phyloP scores from a whole-genome alignment of 1,140 invertebrate genomes.

The Phymastichus coffea region DNA sequence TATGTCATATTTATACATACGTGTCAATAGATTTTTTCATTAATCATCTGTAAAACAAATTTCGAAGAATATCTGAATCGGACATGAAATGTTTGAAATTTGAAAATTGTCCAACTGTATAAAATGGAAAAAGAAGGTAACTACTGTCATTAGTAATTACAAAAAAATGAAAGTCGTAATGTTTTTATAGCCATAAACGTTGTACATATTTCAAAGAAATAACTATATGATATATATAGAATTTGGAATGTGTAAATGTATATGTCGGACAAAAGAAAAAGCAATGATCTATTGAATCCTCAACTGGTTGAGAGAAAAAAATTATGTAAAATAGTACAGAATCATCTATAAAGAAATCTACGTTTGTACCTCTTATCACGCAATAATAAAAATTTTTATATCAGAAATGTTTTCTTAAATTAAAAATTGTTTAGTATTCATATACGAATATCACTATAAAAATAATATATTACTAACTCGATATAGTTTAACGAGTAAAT shows the following conservation, averaged over 20 bases:
- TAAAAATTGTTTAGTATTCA: no score
- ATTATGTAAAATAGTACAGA: background rate
- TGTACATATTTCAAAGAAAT: constrained; percentile 35
- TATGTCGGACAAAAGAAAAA: background rate
- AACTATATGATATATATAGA: constrained; percentile 31
- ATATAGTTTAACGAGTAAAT: no score
- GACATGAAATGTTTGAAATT: background rate
- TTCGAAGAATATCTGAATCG: background rate
- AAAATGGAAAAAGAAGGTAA: constrained; percentile 2
- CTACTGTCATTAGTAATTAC: constrained; percentile 10
- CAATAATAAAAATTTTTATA: constrained; percentile 27
- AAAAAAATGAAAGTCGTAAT: constrained; percentile 12
- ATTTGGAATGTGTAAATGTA: background rate
- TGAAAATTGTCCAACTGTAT: background rate
- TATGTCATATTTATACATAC: background rate
- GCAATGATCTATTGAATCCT: background rate
- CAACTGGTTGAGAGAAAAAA: constrained; percentile 19
- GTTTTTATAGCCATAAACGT: constrained; percentile 33
- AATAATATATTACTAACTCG: no score
- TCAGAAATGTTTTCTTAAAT: no score
- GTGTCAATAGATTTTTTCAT: background rate
- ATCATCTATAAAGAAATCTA: constrained; percentile 10
- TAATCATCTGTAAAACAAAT: background rate
- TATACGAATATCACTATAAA: no score
- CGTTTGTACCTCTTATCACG: constrained; percentile 21